A percentile compares a stretch with the other conserved stretches of the same genome.
phyloP scores from a whole-genome alignment of 2,113 vertebrate species.

The Hypanus sabinus region DNA sequence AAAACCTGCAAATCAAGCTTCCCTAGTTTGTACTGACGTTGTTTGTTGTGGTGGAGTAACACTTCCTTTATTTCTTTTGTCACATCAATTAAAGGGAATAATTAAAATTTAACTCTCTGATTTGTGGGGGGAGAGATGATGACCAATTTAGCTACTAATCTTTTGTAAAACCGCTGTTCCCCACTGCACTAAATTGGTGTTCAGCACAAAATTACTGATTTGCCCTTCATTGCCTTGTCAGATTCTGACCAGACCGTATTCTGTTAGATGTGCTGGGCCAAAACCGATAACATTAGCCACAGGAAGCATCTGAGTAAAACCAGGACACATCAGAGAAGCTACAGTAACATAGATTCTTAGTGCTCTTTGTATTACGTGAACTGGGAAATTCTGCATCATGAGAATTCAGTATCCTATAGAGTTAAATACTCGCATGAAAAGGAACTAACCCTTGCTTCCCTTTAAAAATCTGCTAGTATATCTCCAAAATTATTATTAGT shows the following conservation, averaged over 20 bases:
- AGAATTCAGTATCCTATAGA: not conserved
- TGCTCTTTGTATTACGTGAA: not conserved
- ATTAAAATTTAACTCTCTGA: not conserved
- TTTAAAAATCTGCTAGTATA: not conserved
- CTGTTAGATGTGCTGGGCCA: not conserved
- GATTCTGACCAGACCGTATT: not conserved
- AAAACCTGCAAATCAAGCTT: not conserved
- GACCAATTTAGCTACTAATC: not conserved
- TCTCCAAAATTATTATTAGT: not conserved
- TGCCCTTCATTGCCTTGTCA: not conserved
- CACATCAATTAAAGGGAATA: not conserved
- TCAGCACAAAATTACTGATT: not conserved
- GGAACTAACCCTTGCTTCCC: not conserved
- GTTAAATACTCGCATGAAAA: not conserved
- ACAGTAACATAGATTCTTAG: not conserved
- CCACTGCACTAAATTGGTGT: not conserved
- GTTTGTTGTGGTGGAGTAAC: not conserved
- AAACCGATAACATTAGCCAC: not conserved
- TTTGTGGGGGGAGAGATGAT: not conserved
- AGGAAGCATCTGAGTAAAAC: not conserved
- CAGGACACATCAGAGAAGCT: not conserved
- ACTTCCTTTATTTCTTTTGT: not conserved
- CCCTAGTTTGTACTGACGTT: not conserved
- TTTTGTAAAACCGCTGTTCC: not conserved
- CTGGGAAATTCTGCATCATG: not conserved